phyloP scores from a whole-genome alignment of 2,888 invertebrate species.

The Phyllotreta cruciferae region DNA sequence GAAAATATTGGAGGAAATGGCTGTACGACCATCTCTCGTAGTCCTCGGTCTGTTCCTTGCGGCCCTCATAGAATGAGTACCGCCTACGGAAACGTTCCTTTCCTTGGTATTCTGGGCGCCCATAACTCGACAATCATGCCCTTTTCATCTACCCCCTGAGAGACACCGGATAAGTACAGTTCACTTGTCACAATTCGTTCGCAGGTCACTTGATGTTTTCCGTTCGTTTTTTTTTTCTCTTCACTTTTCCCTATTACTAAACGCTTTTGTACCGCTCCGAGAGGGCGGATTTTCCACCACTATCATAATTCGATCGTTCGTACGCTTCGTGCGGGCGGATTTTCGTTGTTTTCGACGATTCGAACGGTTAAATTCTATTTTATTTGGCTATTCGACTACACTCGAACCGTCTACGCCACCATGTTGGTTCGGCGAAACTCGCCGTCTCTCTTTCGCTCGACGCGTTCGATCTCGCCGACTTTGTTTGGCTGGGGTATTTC shows the following conservation, averaged over 20 bases:
- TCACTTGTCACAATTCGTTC: not conserved
- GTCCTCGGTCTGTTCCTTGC: constrained; percentile 77
- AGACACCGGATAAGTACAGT: constrained; percentile 46
- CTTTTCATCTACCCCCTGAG: constrained; percentile 56
- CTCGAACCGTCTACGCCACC: constrained; percentile 55
- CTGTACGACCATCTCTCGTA: constrained; percentile 82
- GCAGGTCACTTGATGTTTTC: not conserved
- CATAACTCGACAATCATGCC: constrained; percentile 69
- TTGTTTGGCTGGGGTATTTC: constrained; percentile 64
- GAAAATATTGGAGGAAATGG: constrained; percentile 85
- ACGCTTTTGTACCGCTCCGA: constrained; percentile 51
- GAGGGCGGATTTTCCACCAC: constrained; percentile 47
- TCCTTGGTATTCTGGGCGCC: constrained; percentile 95
- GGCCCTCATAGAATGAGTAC: constrained; percentile 74
- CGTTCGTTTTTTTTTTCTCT: no score
- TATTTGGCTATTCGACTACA: constrained; percentile 57
- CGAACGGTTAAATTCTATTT: constrained; percentile 46
- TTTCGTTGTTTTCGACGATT: constrained; percentile 44
- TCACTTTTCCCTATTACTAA: constrained; percentile 49
- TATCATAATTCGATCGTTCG: constrained; percentile 24
- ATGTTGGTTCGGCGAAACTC: constrained; percentile 48
- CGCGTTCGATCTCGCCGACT: constrained; percentile 32
- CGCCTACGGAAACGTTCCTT: constrained; percentile 77
- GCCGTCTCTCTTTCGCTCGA: constrained; percentile 41
- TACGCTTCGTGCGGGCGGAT: no score